These are phyloP conservation scores for Orthosia gracilis DNA, from an alignment of 2,888 invertebrate species.

Conservation along the genomic window DNA sequence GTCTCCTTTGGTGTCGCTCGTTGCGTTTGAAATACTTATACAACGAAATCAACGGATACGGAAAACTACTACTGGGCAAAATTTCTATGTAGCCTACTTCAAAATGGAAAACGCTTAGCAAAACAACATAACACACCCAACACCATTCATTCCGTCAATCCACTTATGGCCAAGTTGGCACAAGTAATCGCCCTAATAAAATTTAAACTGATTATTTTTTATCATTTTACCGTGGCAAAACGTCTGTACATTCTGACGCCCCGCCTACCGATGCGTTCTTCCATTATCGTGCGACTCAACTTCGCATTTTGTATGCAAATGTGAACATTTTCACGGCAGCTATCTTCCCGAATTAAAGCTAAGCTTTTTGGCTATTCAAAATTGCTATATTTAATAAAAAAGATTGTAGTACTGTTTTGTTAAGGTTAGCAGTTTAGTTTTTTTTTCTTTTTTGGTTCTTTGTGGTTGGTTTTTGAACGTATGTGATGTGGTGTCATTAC, in stretches of 20 bases:
- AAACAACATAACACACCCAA: too few relatives aligned
- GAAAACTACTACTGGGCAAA: too few relatives aligned
- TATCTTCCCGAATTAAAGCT: slow-evolving; percentile 69
- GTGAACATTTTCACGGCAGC: slow-evolving; percentile 64
- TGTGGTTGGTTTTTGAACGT: too few relatives aligned
- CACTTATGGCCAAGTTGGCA: slow-evolving; percentile 20
- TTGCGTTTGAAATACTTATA: too few relatives aligned
- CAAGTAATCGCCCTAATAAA: slow-evolving; percentile 29
- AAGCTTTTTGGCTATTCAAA: slow-evolving; percentile 52
- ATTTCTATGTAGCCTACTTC: not conserved
- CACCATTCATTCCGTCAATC: not conserved
- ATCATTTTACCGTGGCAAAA: slow-evolving; percentile 30
- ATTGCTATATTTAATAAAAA: slow-evolving; percentile 58
- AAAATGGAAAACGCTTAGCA: too few relatives aligned
- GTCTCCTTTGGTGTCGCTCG: too few relatives aligned
- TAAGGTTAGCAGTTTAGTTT: slow-evolving; percentile 21
- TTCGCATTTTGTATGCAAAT: slow-evolving; percentile 73
- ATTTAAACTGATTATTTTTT: not conserved
- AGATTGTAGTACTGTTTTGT: slow-evolving; percentile 46
- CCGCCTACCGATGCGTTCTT: slow-evolving; percentile 43
- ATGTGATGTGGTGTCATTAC: not conserved
- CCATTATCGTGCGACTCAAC: slow-evolving; percentile 59
- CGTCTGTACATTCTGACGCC: slow-evolving; percentile 33
- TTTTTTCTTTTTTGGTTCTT: slow-evolving; percentile 5
- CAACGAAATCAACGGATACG: too few relatives aligned